A percentile compares a stretch with the other conserved stretches of the same genome.
phyloP scores from a whole-genome alignment of 2,113 vertebrate genomes.

The Campylorhamphus procurvoides region DNA sequence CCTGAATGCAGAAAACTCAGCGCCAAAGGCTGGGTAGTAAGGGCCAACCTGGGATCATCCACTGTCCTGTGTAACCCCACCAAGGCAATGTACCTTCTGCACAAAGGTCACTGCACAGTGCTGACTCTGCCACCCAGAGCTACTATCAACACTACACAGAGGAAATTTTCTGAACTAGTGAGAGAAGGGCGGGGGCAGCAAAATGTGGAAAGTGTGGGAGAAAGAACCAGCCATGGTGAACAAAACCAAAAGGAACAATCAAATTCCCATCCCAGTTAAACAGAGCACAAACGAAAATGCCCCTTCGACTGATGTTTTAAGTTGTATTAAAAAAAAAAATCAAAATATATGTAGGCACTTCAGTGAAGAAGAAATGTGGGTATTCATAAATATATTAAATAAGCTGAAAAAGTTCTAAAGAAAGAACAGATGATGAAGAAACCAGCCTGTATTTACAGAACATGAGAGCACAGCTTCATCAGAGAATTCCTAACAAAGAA shows the following conservation, averaged over 20 bases:
- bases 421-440: not conserved
- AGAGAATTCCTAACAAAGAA: not conserved
- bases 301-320: not conserved
- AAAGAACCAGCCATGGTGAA: not conserved
- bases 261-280: not conserved
- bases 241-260: not conserved
- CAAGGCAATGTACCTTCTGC: not conserved
- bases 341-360: not conserved
- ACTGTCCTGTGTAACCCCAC: not conserved
- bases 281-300: not conserved
- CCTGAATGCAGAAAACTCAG: not conserved
- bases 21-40: not conserved
- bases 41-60: not conserved
- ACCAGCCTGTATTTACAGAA: not conserved
- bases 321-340: not conserved
- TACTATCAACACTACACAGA: not conserved
- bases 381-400: not conserved
- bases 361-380: not conserved
- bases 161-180: not conserved
- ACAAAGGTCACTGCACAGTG: not conserved
- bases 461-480: not conserved
- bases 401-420: not conserved
- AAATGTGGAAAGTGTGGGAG: not conserved
- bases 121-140: not conserved
- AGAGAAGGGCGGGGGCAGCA: not conserved